Conservation (phyloP, 1,140 invertebrate genomes). For the Oscheius sp. region DNA sequence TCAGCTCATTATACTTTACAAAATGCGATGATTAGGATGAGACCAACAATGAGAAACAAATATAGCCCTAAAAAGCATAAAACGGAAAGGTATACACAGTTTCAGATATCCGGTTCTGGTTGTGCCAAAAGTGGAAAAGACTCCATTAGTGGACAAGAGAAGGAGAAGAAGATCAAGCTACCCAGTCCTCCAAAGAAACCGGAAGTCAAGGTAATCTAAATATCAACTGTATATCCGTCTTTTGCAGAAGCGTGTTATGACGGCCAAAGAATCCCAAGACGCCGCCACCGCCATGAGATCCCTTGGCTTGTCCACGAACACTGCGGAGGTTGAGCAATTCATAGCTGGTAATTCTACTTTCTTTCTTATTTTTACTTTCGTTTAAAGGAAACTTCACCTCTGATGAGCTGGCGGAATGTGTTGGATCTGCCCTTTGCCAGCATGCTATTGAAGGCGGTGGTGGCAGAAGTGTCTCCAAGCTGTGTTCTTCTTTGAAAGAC, state of each 20-base stretch:
- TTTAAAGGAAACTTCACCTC: conserved; percentile 22
- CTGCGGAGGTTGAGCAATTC: background rate
- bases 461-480: conserved; percentile 21
- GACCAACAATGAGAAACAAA: too few species aligned
- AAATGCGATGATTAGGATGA: too few species aligned
- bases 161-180: conserved; percentile 27
- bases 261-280: conserved; percentile 19
- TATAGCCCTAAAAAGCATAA: too few species aligned
- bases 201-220: conserved; percentile 15
- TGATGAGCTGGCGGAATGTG: conserved; percentile 32
- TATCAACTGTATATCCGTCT: background rate
- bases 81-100: too few species aligned
- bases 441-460: conserved; percentile 34
- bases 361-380: background rate
- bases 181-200: conserved; percentile 25
- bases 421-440: conserved; percentile 26
- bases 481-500: conserved; percentile 23
- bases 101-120: background rate
- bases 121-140: background rate
- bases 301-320: background rate
- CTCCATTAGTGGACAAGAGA: background rate
- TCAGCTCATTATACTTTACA: too few species aligned
- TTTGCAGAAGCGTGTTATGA: conserved; percentile 28
- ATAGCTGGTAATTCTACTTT: conserved; percentile 1
- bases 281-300: background rate